Percentiles rank a stretch among this genome's conserved stretches.
These are phyloP conservation scores for Brachionus plicatilis DNA, from an alignment of 1,140 invertebrate genomes.

Conservation along the genomic window DNA sequence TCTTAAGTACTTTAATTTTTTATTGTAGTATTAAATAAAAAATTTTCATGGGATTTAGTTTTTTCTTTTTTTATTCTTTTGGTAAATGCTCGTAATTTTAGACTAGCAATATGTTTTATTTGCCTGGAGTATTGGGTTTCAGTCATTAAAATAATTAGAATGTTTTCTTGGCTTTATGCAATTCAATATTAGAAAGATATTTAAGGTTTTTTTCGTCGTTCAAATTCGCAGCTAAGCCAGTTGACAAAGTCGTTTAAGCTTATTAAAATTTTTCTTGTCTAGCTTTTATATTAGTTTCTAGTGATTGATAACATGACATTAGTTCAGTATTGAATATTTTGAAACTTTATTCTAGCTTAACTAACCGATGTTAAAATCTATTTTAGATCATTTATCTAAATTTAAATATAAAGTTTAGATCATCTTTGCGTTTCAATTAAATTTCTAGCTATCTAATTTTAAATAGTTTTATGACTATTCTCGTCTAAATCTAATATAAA, in stretches of 20 bases:
- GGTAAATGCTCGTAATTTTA: background rate
- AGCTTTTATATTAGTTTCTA: background rate
- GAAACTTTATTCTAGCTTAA: no score
- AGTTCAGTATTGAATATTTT: no score
- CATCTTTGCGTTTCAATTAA: no score
- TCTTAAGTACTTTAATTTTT: background rate
- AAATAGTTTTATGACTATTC: no score
- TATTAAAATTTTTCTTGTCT: background rate
- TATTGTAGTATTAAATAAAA: background rate
- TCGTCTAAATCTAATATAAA: no score
- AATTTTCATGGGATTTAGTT: background rate
- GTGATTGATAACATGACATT: background rate
- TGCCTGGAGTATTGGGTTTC: background rate
- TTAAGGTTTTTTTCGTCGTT: background rate
- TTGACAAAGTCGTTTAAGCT: background rate
- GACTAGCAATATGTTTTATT: background rate
- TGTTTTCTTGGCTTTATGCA: background rate
- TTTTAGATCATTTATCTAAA: no score
- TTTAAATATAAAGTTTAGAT: no score
- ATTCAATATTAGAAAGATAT: background rate
- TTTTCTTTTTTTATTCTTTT: background rate
- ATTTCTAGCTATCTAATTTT: no score
- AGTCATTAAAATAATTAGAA: background rate
- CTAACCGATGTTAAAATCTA: no score
- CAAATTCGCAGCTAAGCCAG: background rate